These are phyloP conservation scores for Oligia strigilis DNA, from an alignment of 2,888 invertebrate species.

Conservation along the genomic window DNA sequence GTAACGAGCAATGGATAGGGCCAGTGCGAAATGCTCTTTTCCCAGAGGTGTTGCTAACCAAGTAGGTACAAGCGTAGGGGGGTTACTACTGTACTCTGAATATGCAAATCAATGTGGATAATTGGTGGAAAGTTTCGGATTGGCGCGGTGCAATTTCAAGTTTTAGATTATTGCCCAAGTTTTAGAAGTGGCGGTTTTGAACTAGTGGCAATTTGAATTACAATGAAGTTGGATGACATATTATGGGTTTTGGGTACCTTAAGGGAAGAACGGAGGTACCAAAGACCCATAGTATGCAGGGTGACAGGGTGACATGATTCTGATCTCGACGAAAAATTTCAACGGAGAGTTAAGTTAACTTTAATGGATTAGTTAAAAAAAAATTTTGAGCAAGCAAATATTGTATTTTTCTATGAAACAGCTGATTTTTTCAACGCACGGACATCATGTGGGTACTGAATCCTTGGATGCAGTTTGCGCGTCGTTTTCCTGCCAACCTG, in stretches of 20 bases:
- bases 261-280: neutral
- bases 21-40: slow-evolving; percentile 48
- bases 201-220: slow-evolving; percentile 66
- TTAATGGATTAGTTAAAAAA: neutral
- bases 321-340: neutral
- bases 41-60: slow-evolving; percentile 57
- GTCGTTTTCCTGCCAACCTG: too few species aligned
- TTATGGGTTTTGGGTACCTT: slow-evolving; percentile 26
- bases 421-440: neutral
- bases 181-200: slow-evolving; percentile 65
- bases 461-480: too few species aligned
- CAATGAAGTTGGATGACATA: slow-evolving; percentile 63
- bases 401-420: neutral
- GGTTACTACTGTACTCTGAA: slow-evolving; percentile 58
- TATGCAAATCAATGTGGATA: slow-evolving; percentile 71
- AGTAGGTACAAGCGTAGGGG: slow-evolving; percentile 51
- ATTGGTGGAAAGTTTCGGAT: slow-evolving; percentile 66
- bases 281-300: neutral
- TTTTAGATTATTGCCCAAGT: slow-evolving; percentile 68
- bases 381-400: neutral
- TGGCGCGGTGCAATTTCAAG: slow-evolving; percentile 67
- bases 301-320: neutral
- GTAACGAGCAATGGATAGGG: slow-evolving; percentile 77
- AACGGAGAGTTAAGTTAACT: too few species aligned
- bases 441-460: too few species aligned